Evolutionary conservation across 2,888 invertebrate species (phyloP), one percentile per base, ranked within the genome.

Genomic region (Scaptomyza parva): DNA sequence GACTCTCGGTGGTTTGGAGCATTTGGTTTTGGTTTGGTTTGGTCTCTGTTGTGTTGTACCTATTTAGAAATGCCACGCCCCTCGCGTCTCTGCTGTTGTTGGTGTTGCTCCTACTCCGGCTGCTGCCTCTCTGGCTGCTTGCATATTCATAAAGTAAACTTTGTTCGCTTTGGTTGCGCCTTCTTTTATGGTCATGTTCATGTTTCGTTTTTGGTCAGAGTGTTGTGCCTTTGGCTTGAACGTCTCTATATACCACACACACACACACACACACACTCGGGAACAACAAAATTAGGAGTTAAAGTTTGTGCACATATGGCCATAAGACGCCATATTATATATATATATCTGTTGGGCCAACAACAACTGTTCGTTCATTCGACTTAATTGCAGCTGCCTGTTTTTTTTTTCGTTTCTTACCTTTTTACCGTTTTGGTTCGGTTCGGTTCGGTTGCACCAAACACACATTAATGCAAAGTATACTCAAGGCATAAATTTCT

Each of bases 101-200:
- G n/a, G n/a, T n/a, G n/a, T n/a, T n/a, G n/a, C n/a, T n/a, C n/a
- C n/a, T n/a, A n/a, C n/a, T n/a, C n/a, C n/a, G n/a, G n/a, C n/a
- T n/a, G n/a, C n/a, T n/a, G n/a, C n/a, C n/a, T n/a, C n/a, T n/a
- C 58, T 43, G 2, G n/a, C 37, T 59, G 70, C 78, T 73, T 86
- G 79, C 79, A 86, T 87, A 88, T 88, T 82, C 88, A 88, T 86
- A 61, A 37, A 57, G 57, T 30, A 76, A 85, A 75, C 43, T 60
- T 48, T 58, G 82, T 61, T 61, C 28, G 60, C 47, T 9, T 37
- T 37, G 33, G 17, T 37, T 37, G 35, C 35, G 44, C 41, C 48
- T 76, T 70, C 58, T 77, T 71, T 57, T 88, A 88, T 86, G 75
- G 85, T 69, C 73, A n/a, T 53, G 63, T 54, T 40, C 71, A 62